Conservation (phyloP, 2,888 invertebrate genomes). For the Drosophila hamatofila region DNA sequence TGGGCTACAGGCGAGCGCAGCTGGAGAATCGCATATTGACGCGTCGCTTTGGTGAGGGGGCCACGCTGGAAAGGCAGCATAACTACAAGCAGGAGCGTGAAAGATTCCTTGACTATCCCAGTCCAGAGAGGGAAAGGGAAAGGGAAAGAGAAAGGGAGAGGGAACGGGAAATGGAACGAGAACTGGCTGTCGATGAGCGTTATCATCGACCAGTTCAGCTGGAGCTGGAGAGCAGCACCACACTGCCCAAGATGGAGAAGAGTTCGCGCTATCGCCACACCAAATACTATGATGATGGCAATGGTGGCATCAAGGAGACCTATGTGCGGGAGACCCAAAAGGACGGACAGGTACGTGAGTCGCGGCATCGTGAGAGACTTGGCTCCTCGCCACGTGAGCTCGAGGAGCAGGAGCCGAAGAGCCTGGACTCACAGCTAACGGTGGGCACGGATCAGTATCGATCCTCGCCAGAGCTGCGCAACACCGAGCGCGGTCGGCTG, state of each 20-base stretch:
- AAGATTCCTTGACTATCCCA: conserved; percentile 40
- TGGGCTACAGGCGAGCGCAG: conserved; percentile 90
- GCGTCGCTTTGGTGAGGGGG: conserved; percentile 85
- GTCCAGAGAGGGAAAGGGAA: conserved; percentile 37
- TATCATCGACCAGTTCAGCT: conserved; percentile 68
- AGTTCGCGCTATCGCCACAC: conserved; percentile 83
- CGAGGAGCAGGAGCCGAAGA: conserved; percentile 87
- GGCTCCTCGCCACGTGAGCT: conserved; percentile 59
- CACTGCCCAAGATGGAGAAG: conserved; percentile 71
- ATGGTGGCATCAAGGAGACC: conserved; percentile 86
- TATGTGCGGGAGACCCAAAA: conserved; percentile 85
- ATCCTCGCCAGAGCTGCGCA: conserved; percentile 88
- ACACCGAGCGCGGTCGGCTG: conserved; percentile 64
- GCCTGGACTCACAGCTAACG: conserved; percentile 88
- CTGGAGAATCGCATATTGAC: conserved; percentile 91
- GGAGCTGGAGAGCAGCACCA: conserved; percentile 53
- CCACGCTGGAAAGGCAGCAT: conserved; percentile 85
- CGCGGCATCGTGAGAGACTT: conserved; percentile 85
- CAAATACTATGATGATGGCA: conserved; percentile 85
- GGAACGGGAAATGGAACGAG: not conserved
- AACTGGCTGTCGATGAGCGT: conserved; percentile 58
- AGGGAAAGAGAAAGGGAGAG: not conserved
- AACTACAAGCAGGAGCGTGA: conserved; percentile 71
- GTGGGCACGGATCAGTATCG: conserved; percentile 86
- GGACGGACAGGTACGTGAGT: conserved; percentile 85